Evolutionary conservation across 2,797 vertebrate genomes (phyloP), one percentile per base, ranked within the genome.

Genomic region (Leontopithecus rosalia): DNA sequence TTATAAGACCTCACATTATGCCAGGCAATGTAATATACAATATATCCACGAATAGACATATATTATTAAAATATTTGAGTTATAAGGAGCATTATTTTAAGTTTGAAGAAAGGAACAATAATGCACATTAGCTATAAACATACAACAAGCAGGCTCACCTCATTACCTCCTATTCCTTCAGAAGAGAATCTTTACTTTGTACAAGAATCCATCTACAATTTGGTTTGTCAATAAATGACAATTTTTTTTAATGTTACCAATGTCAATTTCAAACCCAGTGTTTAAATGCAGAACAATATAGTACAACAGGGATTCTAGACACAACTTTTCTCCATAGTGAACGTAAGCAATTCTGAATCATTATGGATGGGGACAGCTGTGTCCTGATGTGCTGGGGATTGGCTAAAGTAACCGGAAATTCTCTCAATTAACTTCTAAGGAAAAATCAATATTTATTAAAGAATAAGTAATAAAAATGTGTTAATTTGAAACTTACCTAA

Each of bases 401-500:
- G 79, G 57, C 73, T 50, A 22, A 5, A 11, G 6, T 73, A 33
- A 46, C 64, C 15, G 28, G 17, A 77, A 88, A 52, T 85, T 43
- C 43, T 94, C 87, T 19, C 75, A 58, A 58, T 55, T 64, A 92
- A 76, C 82, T 82, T 88, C 58, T 46, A 22, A 28, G 55, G 5
- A 20, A 52, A 36, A 36, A n/a, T 67, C 41, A 75, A 75, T 79
- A 52, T 55, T 91, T 64, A 67, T 76, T 81, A 92, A 91, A 89
- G 87, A 41, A 50, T 58, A 87, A n/a, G 22, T 52, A 86, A 76
- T 76, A 83, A 91, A 96, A 93, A 89, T 15, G 75, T 92, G 87
- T 86, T 94, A 83, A 96, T 91, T 93, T 91, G 91, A 94, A 94
- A 80, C 80, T 67, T 81, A 86, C 43, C 36, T 39, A 52, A 55